phyloP scores from a whole-genome alignment of 2,797 vertebrate genomes.

The Schizopygopsis pylzovi region DNA sequence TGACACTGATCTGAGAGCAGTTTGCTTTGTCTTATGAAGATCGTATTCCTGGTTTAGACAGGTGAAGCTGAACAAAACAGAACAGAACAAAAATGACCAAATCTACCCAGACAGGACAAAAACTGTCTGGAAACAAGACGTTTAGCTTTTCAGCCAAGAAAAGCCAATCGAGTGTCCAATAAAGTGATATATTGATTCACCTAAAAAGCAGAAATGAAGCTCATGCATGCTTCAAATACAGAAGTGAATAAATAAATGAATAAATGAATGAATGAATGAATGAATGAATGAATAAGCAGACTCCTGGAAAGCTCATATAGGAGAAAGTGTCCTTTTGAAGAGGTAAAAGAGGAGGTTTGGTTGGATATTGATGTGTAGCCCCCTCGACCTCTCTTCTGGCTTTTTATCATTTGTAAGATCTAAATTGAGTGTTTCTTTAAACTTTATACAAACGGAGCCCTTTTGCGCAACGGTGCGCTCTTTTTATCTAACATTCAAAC shows the following conservation, averaged over 20 bases:
- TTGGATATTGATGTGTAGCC: not conserved
- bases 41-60: not conserved
- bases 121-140: not conserved
- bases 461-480: constrained; percentile 15
- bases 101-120: not conserved
- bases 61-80: not conserved
- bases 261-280: not conserved
- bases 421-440: not conserved
- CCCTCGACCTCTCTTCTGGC: not conserved
- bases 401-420: not conserved
- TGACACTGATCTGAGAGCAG: constrained; percentile 12
- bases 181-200: constrained; percentile 3
- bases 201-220: not conserved
- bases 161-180: not conserved
- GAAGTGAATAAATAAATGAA: constrained; percentile 1
- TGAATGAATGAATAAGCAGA: not conserved
- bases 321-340: not conserved
- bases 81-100: not conserved
- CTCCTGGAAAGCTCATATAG: not conserved
- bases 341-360: not conserved
- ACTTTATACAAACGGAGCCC: not conserved
- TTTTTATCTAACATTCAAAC: not conserved
- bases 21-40: not conserved
- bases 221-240: constrained; percentile 8
- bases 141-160: not conserved